phyloP scores from a whole-genome alignment of 2,888 invertebrate species.

The Orthonevra nobilis region DNA sequence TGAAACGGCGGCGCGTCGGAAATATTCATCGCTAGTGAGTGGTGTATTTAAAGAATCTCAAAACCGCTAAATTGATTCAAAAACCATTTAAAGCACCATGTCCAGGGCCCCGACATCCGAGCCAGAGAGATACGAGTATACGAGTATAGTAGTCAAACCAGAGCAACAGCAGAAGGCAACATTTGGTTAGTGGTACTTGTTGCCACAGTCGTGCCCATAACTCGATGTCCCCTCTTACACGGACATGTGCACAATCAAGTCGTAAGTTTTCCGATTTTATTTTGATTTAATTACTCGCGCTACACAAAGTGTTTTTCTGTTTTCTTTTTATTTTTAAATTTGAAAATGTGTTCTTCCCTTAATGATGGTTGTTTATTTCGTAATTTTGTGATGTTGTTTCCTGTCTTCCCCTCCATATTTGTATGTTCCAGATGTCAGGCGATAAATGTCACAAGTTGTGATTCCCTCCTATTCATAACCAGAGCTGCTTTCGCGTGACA shows the following conservation, averaged over 20 bases:
- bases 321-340: slow-evolving; percentile 53
- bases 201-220: slow-evolving; percentile 14
- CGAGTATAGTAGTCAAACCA: no score
- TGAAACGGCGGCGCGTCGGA: no score
- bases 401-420: neutral
- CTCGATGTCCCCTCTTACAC: neutral
- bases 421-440: slow-evolving; percentile 46
- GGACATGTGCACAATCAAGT: slow-evolving; percentile 62
- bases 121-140: no score
- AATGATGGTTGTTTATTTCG: slow-evolving; percentile 40
- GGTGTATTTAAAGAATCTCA: slow-evolving; percentile 38
- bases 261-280: slow-evolving; percentile 42
- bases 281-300: slow-evolving; percentile 44
- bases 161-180: slow-evolving; percentile 1
- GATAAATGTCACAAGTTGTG: slow-evolving; percentile 42
- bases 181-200: slow-evolving; percentile 6
- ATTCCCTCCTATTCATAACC: slow-evolving; percentile 4
- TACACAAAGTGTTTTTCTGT: no score
- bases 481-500: neutral
- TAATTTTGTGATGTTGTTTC: slow-evolving; percentile 7
- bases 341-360: neutral
- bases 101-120: neutral
- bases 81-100: slow-evolving; percentile 41
- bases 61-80: slow-evolving; percentile 53
- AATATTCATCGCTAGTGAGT: no score